Percentiles rank a stretch among this genome's conserved stretches.
Evolutionary conservation across 2,797 vertebrate genomes (phyloP).

Genomic region (Lithobates sylvaticus): DNA sequence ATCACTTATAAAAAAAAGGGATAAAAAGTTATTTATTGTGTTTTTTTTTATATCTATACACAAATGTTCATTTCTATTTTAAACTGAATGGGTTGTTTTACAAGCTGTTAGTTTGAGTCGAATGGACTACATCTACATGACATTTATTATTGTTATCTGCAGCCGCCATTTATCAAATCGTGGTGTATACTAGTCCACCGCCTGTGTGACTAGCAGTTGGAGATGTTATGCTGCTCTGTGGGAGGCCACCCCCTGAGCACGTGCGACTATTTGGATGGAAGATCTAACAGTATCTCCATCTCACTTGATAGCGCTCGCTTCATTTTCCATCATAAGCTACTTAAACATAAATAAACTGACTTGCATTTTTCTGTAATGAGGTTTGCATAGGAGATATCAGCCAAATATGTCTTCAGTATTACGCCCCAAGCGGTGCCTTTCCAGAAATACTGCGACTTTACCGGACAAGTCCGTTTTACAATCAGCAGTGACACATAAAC

Average conservation of each 20-base stretch:
- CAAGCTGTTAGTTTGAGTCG: too few relatives aligned
- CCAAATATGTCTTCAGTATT: neutral
- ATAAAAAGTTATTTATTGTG: too few relatives aligned
- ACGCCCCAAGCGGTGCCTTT: neutral
- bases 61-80: too few relatives aligned
- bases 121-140: too few relatives aligned
- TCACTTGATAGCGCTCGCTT: neutral
- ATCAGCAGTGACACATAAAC: neutral
- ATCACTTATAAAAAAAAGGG: too few relatives aligned
- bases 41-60: too few relatives aligned
- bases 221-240: too few relatives aligned
- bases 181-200: too few relatives aligned
- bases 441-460: neutral
- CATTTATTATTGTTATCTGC: too few relatives aligned
- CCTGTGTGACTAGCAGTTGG: too few relatives aligned
- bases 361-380: constrained; percentile 33
- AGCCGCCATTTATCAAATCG: too few relatives aligned
- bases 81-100: too few relatives aligned
- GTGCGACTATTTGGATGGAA: neutral
- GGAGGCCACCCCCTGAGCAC: neutral
- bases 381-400: neutral
- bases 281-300: neutral
- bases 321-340: neutral
- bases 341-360: constrained; percentile 10
- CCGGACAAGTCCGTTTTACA: neutral